Conservation (phyloP, 2,797 vertebrate genomes). For the Rallus crepitans region DNA sequence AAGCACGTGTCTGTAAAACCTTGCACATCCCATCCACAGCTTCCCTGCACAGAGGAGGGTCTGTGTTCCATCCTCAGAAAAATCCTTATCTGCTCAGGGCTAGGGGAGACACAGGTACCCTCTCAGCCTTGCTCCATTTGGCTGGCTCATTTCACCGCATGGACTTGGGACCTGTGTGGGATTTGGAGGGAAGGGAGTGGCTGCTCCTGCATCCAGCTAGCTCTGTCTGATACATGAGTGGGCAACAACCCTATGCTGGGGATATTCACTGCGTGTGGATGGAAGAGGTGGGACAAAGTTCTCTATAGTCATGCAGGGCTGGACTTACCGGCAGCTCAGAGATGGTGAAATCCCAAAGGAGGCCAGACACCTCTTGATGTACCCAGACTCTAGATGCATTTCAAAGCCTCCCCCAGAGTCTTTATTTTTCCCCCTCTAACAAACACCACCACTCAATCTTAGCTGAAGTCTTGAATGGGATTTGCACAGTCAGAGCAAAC, state of each 20-base stretch:
- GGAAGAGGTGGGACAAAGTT: neutral
- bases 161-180: neutral
- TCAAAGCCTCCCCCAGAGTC: neutral
- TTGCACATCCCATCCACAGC: neutral
- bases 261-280: neutral
- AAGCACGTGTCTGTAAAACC: neutral
- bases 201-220: neutral
- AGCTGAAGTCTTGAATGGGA: neutral
- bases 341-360: neutral
- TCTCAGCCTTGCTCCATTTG: neutral
- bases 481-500: neutral
- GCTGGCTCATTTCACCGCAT: neutral
- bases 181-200: neutral
- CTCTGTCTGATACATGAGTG: neutral
- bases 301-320: neutral
- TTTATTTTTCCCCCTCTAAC: neutral
- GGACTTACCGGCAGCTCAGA: neutral
- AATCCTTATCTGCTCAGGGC: neutral
- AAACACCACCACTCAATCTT: neutral
- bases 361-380: neutral
- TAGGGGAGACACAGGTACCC: neutral
- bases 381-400: neutral
- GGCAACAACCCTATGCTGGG: neutral
- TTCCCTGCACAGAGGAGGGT: neutral
- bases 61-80: neutral